Conservation (phyloP, 2,888 invertebrate genomes). For the Acleris cristana region DNA sequence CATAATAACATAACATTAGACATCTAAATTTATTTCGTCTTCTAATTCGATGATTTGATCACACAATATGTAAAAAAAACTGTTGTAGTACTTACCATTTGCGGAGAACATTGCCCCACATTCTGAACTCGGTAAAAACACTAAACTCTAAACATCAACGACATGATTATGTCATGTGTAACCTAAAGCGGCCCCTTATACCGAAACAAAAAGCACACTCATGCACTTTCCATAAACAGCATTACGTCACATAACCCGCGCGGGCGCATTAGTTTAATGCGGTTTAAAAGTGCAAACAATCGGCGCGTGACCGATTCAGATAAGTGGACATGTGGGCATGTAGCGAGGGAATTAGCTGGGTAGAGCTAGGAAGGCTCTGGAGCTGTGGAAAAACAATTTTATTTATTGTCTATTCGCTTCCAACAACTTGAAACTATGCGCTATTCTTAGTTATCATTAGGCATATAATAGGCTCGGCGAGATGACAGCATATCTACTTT, state of each 20-base stretch:
- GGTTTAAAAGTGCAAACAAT: conserved; percentile 24
- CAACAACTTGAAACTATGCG: neutral
- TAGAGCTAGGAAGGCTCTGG: conserved; percentile 12
- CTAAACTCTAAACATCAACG: no score
- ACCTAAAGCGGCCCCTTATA: neutral
- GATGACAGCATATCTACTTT: no score
- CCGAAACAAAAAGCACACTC: conserved; percentile 13
- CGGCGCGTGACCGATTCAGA: conserved; percentile 54
- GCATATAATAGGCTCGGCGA: no score
- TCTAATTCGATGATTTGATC: no score
- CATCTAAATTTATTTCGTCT: no score
- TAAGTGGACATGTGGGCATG: conserved; percentile 69
- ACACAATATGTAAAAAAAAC: no score
- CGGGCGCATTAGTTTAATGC: conserved; percentile 8
- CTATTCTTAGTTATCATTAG: no score
- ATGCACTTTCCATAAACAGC: conserved; percentile 16
- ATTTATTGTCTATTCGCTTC: neutral
- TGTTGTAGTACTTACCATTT: no score
- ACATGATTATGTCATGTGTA: no score
- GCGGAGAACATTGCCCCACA: no score
- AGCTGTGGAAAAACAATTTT: neutral
- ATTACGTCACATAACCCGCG: conserved; percentile 12
- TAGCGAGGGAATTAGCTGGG: conserved; percentile 39
- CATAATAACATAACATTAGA: no score
- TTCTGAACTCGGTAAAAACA: no score